Conservation (phyloP, 2,888 invertebrate genomes). For the Amphipoea oculea region DNA sequence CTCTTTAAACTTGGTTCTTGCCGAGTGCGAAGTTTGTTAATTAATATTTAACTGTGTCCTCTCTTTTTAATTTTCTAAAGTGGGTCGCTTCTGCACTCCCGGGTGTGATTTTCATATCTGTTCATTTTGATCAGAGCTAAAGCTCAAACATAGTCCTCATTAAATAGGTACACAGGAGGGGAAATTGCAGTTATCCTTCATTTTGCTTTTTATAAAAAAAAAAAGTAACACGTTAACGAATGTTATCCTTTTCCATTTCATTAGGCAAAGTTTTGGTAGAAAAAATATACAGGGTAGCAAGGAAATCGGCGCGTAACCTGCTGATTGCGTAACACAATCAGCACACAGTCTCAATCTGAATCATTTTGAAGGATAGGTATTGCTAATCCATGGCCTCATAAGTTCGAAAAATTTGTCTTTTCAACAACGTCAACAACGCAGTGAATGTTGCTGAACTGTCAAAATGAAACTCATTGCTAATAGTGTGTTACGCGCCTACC, state of each 20-base stretch:
- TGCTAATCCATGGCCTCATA: no score
- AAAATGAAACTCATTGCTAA: no score
- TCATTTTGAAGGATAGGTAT: no score
- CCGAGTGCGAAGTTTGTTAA: slow-evolving; percentile 49
- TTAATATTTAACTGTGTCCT: slow-evolving; percentile 48
- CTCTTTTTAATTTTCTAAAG: slow-evolving; percentile 51
- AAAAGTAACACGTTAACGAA: background rate
- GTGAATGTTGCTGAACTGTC: no score
- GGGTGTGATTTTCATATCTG: slow-evolving; percentile 49
- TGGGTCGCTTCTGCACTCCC: slow-evolving; percentile 29
- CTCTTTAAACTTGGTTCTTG: slow-evolving; percentile 27
- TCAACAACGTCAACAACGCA: no score
- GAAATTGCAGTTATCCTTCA: background rate
- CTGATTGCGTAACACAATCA: no score
- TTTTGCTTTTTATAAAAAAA: background rate
- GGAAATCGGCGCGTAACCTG: no score
- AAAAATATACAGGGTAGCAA: no score
- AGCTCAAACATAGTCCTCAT: slow-evolving; percentile 1
- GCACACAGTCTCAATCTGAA: no score
- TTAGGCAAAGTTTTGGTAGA: background rate
- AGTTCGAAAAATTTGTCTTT: no score
- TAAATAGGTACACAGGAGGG: background rate
- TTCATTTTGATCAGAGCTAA: slow-evolving; percentile 27
- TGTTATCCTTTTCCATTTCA: background rate
- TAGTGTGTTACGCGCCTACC: no score